These are phyloP conservation scores for Chaenogobius annularis DNA, from an alignment of 2,113 vertebrate genomes.

Conservation along the genomic window DNA sequence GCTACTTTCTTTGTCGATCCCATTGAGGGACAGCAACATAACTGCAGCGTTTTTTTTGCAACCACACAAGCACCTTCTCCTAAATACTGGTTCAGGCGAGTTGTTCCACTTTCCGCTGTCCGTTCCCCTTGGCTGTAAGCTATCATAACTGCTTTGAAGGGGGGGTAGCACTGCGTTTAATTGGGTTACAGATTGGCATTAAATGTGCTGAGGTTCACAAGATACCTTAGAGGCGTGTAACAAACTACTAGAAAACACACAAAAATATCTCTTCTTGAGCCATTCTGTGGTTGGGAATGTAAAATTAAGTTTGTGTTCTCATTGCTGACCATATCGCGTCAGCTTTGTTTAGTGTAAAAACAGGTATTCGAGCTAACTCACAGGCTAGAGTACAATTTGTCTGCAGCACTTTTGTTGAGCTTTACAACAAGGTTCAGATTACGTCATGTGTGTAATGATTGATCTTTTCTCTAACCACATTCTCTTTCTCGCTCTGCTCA, in stretches of 20 bases:
- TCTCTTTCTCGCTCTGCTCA: conserved; percentile 4
- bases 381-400: background rate
- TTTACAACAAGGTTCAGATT: conserved; percentile 32
- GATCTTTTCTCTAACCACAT: conserved; percentile 2
- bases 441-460: conserved; percentile 8
- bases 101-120: conserved; percentile 68
- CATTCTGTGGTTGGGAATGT: conserved; percentile 13
- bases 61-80: conserved; percentile 45
- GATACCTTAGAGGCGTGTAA: conserved; percentile 44
- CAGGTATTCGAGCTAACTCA: conserved; percentile 12
- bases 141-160: conserved; percentile 75
- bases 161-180: conserved; percentile 71
- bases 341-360: conserved; percentile 30
- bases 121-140: conserved; percentile 70
- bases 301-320: conserved; percentile 22
- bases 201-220: conserved; percentile 62
- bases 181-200: conserved; percentile 72
- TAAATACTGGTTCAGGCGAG: conserved; percentile 57
- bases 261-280: conserved; percentile 27
- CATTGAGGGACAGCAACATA: conserved; percentile 28
- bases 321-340: conserved; percentile 21
- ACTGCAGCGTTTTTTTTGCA: conserved; percentile 14
- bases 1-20: conserved; percentile 45
- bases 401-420: conserved; percentile 21
- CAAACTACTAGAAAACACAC: conserved; percentile 43